Evolutionary conservation across 2,888 invertebrate species (phyloP), one percentile per base, ranked within the genome.

Genomic region (Pasiphila rectangulata): DNA sequence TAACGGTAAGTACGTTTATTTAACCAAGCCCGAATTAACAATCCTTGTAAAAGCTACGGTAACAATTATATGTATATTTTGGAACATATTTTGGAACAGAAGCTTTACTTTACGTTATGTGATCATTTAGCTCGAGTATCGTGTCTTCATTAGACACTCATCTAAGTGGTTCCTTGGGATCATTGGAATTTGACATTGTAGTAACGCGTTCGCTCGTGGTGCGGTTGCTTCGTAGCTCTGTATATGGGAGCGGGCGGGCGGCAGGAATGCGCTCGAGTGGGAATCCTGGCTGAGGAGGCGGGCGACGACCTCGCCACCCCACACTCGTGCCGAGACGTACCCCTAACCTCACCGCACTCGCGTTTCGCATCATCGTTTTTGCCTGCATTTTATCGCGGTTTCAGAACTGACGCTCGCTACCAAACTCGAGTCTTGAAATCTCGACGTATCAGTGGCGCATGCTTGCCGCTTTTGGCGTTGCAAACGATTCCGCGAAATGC

Each of bases 221-320:
- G 64, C 56, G 58, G 61, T 55, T 52, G 56, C 54, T 69, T 71
- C 66, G 62, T 67, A 64, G 57, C 62, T 66, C 61, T 57, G 32
- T 32, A 59, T 63, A 62, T 63, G 67, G 59, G 60, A 39, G 37
- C 44, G 50, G 41, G 52, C 36, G 60, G 64, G 63, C 63, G 61
- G 67, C 64, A 72, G 71, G 77, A 82, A 82, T 81, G 80, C 72
- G 75, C 75, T 75, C 74, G 66, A 74, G 73, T 71, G 70, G 75
- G 78, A 75, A 76, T 79, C 77, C 69, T 72, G 72, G 61, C 64
- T 62, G 62, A 70, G 69, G 67, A 69, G 67, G 63, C 63, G 80
- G 72, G 65, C 79, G 75, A 74, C 78, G 78, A 79, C 80, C 80
- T 68, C 77, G 67, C 65, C 63, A 68, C 69, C 63, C 66, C 62